Evolutionary conservation across 2,888 invertebrate genomes (phyloP).

Genomic region (Trachelus stipa): DNA sequence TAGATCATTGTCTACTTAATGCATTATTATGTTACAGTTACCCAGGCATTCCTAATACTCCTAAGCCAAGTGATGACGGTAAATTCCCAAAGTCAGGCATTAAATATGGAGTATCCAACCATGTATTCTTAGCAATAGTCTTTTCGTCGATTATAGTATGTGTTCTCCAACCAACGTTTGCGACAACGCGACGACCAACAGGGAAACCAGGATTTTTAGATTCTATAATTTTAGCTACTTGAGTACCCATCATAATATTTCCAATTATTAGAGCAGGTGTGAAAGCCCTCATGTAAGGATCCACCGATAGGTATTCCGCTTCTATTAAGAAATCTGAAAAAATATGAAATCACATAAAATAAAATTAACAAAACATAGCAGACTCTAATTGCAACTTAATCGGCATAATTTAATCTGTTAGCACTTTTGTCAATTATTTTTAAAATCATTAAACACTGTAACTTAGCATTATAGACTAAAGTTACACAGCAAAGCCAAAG

Average conservation of each 20-base stretch:
- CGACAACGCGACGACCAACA: constrained; percentile 74
- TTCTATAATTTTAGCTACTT: constrained; percentile 77
- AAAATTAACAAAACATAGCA: not conserved
- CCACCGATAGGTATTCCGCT: constrained; percentile 78
- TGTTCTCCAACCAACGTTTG: constrained; percentile 78
- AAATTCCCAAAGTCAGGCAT: constrained; percentile 73
- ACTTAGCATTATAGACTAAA: too few relatives aligned
- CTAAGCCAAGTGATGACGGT: constrained; percentile 74
- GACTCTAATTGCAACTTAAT: not conserved
- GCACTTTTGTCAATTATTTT: not conserved
- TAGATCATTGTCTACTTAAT: not conserved
- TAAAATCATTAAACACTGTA: not conserved
- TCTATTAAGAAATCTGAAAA: constrained; percentile 75
- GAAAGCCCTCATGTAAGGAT: constrained; percentile 79
- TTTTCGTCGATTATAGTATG: constrained; percentile 68
- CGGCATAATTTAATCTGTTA: constrained; percentile 7
- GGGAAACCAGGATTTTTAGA: constrained; percentile 76
- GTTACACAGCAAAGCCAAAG: too few relatives aligned
- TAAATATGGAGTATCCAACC: constrained; percentile 67
- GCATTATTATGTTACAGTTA: constrained; percentile 49
- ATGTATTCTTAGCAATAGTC: constrained; percentile 71
- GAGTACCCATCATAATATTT: constrained; percentile 77
- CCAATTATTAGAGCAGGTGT: constrained; percentile 70
- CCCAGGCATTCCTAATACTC: constrained; percentile 80
- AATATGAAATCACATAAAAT: constrained; percentile 11